These are phyloP conservation scores for Taphrorychus bicolor DNA, from an alignment of 2,888 invertebrate species.

Conservation along the genomic window DNA sequence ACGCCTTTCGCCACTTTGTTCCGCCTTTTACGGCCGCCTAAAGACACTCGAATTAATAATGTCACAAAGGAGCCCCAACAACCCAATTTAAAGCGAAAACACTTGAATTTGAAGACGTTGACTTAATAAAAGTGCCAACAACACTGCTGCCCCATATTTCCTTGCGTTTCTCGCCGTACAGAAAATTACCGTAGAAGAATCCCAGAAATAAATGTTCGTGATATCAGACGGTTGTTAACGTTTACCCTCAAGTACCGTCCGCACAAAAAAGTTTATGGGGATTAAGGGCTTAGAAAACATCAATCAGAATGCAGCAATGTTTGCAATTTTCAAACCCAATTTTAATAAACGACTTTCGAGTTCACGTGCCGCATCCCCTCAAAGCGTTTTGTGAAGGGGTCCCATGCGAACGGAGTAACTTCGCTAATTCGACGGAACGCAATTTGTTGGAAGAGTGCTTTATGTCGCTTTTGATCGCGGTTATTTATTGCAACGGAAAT, in stretches of 20 bases:
- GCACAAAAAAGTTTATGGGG: constrained; percentile 6
- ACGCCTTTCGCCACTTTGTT: background rate
- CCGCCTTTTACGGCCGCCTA: background rate
- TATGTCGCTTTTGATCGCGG: constrained; percentile 15
- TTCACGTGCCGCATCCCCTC: constrained; percentile 20
- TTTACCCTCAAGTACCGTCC: background rate
- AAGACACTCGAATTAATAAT: background rate
- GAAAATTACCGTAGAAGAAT: too few species aligned
- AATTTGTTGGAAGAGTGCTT: constrained; percentile 11
- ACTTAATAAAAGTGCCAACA: background rate
- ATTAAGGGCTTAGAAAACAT: constrained; percentile 8
- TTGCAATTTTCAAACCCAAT: constrained; percentile 52
- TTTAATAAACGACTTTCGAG: constrained; percentile 41
- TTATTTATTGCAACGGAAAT: background rate
- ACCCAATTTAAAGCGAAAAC: background rate
- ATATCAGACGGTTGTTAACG: background rate
- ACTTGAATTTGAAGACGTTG: background rate
- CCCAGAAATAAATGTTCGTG: background rate
- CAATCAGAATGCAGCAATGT: constrained; percentile 43
- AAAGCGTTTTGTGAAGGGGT: constrained; percentile 26
- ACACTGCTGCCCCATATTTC: background rate
- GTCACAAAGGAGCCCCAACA: background rate
- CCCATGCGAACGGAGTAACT: constrained; percentile 14
- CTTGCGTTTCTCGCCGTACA: background rate
- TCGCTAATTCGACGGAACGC: constrained; percentile 6